phyloP scores from a whole-genome alignment of 2,113 vertebrate species.

The Motacilla alba region DNA sequence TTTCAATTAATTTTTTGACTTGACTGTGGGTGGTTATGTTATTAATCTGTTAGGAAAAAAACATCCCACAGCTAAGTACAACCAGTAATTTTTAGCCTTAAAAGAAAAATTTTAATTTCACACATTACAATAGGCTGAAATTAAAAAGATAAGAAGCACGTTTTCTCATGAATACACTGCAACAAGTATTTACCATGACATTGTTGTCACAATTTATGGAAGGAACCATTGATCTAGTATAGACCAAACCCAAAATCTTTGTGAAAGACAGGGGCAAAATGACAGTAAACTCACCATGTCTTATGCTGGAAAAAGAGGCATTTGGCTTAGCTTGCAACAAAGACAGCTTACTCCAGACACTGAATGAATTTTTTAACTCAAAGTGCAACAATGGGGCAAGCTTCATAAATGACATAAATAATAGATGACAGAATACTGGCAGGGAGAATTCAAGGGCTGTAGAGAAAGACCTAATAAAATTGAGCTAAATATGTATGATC shows the following conservation, averaged over 20 bases:
- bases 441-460: neutral
- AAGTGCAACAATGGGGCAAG: neutral
- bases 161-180: neutral
- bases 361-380: neutral
- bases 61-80: neutral
- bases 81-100: neutral
- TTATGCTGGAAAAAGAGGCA: neutral
- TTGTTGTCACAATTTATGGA: neutral
- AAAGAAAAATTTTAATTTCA: neutral
- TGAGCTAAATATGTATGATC: neutral
- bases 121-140: neutral
- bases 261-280: neutral
- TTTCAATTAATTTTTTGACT: neutral
- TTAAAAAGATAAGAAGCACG: neutral
- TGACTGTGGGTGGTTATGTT: neutral
- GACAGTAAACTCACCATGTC: neutral
- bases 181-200: neutral
- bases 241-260: neutral
- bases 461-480: neutral
- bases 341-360: neutral
- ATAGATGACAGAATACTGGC: neutral
- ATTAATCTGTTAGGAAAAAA: conserved; percentile 37
- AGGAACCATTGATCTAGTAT: neutral
- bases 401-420: neutral
- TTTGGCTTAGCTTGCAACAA: neutral